These are phyloP conservation scores for Dromius quadrimaculatus DNA, from an alignment of 2,888 invertebrate genomes.

Conservation along the genomic window DNA sequence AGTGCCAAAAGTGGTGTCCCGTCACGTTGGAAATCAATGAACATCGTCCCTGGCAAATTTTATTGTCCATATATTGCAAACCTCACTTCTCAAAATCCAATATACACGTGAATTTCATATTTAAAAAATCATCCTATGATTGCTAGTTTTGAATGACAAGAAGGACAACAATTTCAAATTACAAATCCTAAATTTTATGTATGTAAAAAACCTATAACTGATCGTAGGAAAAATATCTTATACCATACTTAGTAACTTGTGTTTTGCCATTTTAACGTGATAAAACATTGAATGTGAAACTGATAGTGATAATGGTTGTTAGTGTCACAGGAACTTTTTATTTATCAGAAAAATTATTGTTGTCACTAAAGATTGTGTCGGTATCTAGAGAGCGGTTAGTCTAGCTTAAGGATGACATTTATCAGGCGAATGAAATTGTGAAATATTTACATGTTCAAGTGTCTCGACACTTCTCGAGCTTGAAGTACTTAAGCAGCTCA, in stretches of 20 bases:
- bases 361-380: not conserved
- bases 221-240: conserved; percentile 27
- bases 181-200: conserved; percentile 49
- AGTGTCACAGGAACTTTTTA: no score
- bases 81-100: conserved; percentile 29
- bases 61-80: conserved; percentile 46
- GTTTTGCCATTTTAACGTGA: no score
- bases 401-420: conserved; percentile 43
- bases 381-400: conserved; percentile 12
- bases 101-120: conserved; percentile 31
- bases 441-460: conserved; percentile 46
- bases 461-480: not conserved
- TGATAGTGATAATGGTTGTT: no score
- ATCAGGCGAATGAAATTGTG: conserved; percentile 43
- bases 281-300: no score
- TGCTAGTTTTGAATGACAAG: conserved; percentile 49
- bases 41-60: conserved; percentile 28
- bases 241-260: not conserved
- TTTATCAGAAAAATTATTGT: no score
- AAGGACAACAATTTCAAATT: conserved; percentile 50
- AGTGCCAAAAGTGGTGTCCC: conserved; percentile 18
- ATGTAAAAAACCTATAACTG: conserved; percentile 47
- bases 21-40: not conserved
- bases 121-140: conserved; percentile 50
- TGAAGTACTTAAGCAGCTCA: not conserved